These are phyloP conservation scores for Heptranchias perlo DNA, from an alignment of 2,113 vertebrate genomes.

Conservation along the genomic window DNA sequence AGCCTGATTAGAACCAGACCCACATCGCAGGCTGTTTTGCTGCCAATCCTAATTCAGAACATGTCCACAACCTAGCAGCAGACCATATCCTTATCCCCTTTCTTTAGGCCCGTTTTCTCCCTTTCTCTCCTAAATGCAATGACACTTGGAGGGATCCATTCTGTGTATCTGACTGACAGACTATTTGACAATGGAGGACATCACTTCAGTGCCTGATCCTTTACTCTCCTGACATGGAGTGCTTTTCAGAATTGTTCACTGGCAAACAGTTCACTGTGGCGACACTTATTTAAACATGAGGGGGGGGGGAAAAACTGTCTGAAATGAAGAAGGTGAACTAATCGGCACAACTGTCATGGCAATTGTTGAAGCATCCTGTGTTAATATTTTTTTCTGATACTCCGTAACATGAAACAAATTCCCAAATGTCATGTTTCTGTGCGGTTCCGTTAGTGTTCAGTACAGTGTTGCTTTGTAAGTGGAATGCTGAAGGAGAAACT, in stretches of 20 bases:
- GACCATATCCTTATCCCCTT: no score
- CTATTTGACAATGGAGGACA: neutral
- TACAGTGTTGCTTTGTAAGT: neutral
- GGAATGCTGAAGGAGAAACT: neutral
- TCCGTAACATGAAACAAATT: neutral
- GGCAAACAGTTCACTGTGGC: no score
- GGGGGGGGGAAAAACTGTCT: neutral
- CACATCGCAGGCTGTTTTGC: neutral
- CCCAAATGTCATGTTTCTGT: neutral
- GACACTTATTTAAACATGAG: neutral
- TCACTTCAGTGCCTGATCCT: neutral
- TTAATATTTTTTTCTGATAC: neutral
- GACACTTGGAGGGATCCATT: neutral
- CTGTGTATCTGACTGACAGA: neutral
- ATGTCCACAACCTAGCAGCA: neutral
- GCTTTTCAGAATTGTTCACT: neutral
- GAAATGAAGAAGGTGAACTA: no score
- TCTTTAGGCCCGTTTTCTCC: neutral
- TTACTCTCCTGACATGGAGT: no score
- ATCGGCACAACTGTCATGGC: no score
- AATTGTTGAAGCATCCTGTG: neutral
- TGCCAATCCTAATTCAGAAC: neutral
- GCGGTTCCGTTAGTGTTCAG: neutral
- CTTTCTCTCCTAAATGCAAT: neutral
- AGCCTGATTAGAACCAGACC: neutral